phyloP scores from a whole-genome alignment of 2,888 invertebrate genomes.

The Anoplius nigerrimus region DNA sequence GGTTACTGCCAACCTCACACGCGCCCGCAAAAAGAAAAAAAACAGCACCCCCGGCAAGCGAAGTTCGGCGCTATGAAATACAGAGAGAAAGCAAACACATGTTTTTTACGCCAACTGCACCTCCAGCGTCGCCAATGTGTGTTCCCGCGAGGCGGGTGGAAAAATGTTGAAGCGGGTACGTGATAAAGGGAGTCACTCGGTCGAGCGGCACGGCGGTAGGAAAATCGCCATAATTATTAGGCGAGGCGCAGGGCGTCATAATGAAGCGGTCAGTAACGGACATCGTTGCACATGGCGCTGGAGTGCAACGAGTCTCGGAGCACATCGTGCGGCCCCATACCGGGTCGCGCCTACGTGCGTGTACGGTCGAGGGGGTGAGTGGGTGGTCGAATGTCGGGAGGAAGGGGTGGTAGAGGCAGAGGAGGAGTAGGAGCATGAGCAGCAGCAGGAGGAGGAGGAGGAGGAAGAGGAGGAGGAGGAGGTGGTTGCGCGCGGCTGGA shows the following conservation, averaged over 20 bases:
- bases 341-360: neutral
- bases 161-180: neutral
- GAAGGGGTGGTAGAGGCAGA: neutral
- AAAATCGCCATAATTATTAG: slow-evolving; percentile 2
- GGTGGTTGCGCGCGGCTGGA: neutral
- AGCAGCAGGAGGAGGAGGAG: neutral
- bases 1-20: neutral
- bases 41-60: too few species aligned
- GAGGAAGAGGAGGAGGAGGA: neutral
- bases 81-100: too few species aligned
- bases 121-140: too few species aligned
- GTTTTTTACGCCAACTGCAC: too few species aligned
- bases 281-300: too few species aligned
- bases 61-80: too few species aligned
- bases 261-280: too few species aligned
- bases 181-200: slow-evolving; percentile 1
- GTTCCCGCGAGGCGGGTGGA: too few species aligned
- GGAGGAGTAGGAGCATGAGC: neutral
- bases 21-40: too few species aligned
- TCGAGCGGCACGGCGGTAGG: neutral
- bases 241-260: too few species aligned
- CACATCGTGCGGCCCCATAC: too few species aligned
- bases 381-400: neutral
- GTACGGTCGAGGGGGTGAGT: neutral
- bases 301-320: too few species aligned